Evolutionary conservation across 2,797 vertebrate species (phyloP).

Genomic region (Serranus cabrilla): DNA sequence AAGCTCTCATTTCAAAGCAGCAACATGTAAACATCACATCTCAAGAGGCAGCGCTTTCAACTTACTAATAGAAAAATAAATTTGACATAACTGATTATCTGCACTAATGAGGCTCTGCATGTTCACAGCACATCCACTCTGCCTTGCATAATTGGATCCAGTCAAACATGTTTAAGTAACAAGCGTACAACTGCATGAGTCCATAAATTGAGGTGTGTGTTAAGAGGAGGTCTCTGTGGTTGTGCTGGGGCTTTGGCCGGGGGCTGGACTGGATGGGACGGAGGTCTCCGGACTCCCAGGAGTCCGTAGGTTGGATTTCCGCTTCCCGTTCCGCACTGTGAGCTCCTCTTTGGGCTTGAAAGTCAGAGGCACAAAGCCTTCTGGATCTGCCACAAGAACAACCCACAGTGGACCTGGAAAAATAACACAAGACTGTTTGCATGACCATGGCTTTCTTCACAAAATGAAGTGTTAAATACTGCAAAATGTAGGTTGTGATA

Average conservation of each 20-base stretch:
- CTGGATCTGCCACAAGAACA: constrained; percentile 89
- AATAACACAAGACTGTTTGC: not conserved
- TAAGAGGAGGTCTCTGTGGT: constrained; percentile 40
- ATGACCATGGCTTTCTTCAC: not conserved
- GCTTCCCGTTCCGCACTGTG: constrained; percentile 88
- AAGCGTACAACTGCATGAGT: not conserved
- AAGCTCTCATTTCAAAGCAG: constrained; percentile 30
- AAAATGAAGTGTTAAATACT: not conserved
- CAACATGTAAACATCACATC: constrained; percentile 44
- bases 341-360: constrained; percentile 91
- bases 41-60: constrained; percentile 41
- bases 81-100: not conserved
- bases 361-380: constrained; percentile 92
- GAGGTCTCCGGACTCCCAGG: constrained; percentile 67
- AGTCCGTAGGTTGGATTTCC: constrained; percentile 70
- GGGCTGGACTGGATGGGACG: constrained; percentile 70
- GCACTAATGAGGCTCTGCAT: not conserved
- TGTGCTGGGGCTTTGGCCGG: constrained; percentile 43
- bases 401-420: constrained; percentile 92
- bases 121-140: not conserved
- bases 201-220: not conserved
- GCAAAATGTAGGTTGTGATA: not conserved
- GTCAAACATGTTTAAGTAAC: not conserved
- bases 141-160: constrained; percentile 5
- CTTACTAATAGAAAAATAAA: constrained; percentile 48